Evolutionary conservation across 2,888 invertebrate genomes (phyloP).

Genomic region (Girardia tigrina): DNA sequence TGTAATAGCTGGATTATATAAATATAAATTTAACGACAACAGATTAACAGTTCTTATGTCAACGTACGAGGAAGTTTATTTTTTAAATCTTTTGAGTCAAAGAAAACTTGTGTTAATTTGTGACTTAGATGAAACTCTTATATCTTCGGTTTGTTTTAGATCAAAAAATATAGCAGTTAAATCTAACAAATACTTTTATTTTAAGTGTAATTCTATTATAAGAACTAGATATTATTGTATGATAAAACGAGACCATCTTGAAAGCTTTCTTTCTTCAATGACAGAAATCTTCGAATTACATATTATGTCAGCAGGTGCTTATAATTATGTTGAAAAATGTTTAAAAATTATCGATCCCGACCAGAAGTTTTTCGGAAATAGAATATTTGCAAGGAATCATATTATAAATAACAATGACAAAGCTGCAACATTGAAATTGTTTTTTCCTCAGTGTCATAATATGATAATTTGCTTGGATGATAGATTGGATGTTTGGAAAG

Average conservation of each 20-base stretch:
- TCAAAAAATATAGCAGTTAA: neutral
- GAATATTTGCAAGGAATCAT: neutral
- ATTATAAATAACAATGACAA: neutral
- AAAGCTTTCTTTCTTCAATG: neutral
- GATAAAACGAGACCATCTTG: neutral
- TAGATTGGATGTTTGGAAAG: neutral
- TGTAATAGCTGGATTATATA: too few relatives aligned
- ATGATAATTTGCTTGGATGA: neutral
- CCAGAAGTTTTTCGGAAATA: neutral
- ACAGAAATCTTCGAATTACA: neutral
- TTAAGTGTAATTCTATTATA: neutral
- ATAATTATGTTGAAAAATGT: neutral
- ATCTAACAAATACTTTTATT: neutral
- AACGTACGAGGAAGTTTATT: too few relatives aligned
- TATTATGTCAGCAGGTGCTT: neutral
- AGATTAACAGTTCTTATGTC: too few relatives aligned
- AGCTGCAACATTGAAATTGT: neutral
- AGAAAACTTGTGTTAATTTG: neutral
- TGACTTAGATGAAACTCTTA: conserved; percentile 13
- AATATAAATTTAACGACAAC: too few relatives aligned
- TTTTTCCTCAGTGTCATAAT: neutral
- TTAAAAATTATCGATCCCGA: neutral
- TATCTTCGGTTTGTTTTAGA: neutral
- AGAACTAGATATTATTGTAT: neutral
- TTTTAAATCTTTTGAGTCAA: neutral